Evolutionary conservation across 2,797 vertebrate species (phyloP).

Genomic region (Coilia nasus): DNA sequence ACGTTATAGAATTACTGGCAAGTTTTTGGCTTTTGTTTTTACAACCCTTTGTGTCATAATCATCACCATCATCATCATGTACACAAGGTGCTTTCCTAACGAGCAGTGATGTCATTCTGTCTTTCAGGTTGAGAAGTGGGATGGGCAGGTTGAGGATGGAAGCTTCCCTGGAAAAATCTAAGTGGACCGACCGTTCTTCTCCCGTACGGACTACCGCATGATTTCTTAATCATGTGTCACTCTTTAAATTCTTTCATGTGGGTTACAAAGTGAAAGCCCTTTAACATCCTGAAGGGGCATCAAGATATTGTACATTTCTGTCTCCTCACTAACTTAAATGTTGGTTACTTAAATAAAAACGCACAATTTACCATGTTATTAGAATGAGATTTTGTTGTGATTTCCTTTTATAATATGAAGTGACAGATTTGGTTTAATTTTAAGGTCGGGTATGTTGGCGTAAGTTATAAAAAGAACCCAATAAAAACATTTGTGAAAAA

Average conservation of each 20-base stretch:
- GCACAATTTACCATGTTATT: constrained; percentile 35
- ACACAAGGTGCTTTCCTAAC: not conserved
- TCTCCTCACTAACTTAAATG: not conserved
- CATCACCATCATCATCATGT: no score
- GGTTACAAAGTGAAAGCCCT: not conserved
- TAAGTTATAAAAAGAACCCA: not conserved
- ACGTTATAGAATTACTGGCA: no score
- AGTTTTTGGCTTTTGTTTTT: no score
- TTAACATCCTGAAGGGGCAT: not conserved
- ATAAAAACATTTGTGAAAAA: not conserved
- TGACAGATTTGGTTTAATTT: not conserved
- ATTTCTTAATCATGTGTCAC: constrained; percentile 42
- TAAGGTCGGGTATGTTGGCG: not conserved
- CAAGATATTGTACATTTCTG: not conserved
- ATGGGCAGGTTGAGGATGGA: constrained; percentile 72
- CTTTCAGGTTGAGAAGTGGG: constrained; percentile 75
- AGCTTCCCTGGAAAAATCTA: constrained; percentile 78
- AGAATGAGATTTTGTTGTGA: not conserved
- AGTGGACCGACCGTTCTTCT: constrained; percentile 33
- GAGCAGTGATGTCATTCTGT: constrained; percentile 13
- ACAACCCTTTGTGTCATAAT: no score
- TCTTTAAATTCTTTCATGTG: constrained; percentile 31
- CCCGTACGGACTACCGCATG: constrained; percentile 54
- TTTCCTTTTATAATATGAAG: not conserved
- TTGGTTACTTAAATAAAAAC: constrained; percentile 52